Conservation (phyloP, 2,888 invertebrate species). For the Sphaeridia pumilis region DNA sequence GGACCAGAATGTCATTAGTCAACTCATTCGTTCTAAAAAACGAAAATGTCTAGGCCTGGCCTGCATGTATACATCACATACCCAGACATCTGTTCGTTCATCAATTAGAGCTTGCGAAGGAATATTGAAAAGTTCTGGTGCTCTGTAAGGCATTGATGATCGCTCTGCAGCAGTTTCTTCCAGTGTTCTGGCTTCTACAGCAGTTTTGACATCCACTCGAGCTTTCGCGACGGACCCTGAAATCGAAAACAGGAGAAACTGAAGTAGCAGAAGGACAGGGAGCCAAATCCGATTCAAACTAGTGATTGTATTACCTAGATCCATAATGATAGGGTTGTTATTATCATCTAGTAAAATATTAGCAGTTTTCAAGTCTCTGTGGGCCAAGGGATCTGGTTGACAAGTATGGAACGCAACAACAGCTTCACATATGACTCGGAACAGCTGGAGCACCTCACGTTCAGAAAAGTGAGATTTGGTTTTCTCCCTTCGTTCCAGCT, state of each 20-base stretch:
- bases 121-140: conserved; percentile 77
- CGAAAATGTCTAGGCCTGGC: too few species aligned
- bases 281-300: too few species aligned
- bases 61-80: conserved; percentile 38
- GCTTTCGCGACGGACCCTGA: conserved; percentile 37
- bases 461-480: conserved; percentile 52
- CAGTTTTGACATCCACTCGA: conserved; percentile 49
- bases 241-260: too few species aligned
- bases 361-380: conserved; percentile 74
- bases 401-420: conserved; percentile 60
- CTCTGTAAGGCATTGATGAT: conserved; percentile 76
- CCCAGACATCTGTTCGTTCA: conserved; percentile 79
- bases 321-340: conserved; percentile 64
- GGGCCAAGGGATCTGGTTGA: conserved; percentile 61
- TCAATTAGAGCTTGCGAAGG: conserved; percentile 68
- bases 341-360: conserved; percentile 64
- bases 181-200: conserved; percentile 55
- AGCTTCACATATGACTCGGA: conserved; percentile 60
- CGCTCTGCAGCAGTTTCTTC: conserved; percentile 72
- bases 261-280: too few species aligned
- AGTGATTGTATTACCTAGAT: conserved; percentile 50
- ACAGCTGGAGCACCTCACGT: conserved; percentile 56
- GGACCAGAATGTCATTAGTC: conserved; percentile 4
- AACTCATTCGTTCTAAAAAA: too few species aligned
- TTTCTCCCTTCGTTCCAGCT: conserved; percentile 50